Conservation (phyloP, 2,888 invertebrate species). For the Agrotis exclamationis region DNA sequence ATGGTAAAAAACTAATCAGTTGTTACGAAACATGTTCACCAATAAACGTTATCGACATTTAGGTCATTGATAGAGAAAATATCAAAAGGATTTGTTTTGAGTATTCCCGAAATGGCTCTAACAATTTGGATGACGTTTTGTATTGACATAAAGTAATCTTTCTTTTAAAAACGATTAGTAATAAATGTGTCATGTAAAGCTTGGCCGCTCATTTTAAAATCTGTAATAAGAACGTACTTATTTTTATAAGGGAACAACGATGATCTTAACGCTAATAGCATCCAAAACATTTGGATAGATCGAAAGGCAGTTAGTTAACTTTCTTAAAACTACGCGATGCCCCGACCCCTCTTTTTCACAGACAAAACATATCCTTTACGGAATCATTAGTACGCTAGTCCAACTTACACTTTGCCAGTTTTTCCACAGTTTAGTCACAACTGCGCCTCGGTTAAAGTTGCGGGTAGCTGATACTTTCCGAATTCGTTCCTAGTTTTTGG, state of each 20-base stretch:
- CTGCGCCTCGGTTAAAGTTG: constrained; percentile 32
- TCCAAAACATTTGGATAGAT: background rate
- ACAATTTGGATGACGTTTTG: too few relatives aligned
- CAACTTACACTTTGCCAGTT: background rate
- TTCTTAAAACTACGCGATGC: background rate
- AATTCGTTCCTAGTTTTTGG: constrained; percentile 47
- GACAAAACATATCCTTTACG: background rate
- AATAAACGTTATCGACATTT: background rate
- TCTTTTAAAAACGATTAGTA: too few relatives aligned
- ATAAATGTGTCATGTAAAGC: too few relatives aligned
- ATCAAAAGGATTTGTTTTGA: too few relatives aligned
- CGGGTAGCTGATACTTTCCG: constrained; percentile 53
- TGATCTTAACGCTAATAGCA: background rate
- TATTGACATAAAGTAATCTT: too few relatives aligned
- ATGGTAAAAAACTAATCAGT: background rate
- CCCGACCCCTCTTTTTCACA: too few relatives aligned
- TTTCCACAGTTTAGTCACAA: constrained; percentile 43
- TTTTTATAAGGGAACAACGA: background rate
- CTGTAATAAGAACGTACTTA: background rate
- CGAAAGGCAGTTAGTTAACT: background rate
- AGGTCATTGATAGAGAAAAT: too few relatives aligned
- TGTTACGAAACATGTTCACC: too few relatives aligned
- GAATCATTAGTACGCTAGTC: background rate
- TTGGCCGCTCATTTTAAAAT: background rate
- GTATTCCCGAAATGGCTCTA: too few relatives aligned